Conservation (phyloP, 2,888 invertebrate genomes). For the Pyrochroa serraticornis region DNA sequence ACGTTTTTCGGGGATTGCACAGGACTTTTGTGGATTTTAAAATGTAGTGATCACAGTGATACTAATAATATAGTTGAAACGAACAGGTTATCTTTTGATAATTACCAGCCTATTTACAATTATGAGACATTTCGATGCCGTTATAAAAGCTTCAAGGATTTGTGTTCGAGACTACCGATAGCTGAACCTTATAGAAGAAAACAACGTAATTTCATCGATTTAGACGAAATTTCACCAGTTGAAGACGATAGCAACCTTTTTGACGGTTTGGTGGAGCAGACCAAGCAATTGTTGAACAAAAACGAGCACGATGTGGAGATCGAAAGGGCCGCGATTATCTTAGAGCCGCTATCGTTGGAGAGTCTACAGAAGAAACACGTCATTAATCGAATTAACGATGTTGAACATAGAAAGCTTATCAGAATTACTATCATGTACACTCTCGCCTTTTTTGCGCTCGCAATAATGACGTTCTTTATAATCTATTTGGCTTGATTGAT, state of each 20-base stretch:
- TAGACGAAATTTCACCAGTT: constrained; percentile 53
- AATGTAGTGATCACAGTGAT: constrained; percentile 14
- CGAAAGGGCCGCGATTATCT: constrained; percentile 54
- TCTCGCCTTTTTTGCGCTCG: constrained; percentile 61
- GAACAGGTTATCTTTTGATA: constrained; percentile 2
- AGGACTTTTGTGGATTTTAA: constrained; percentile 14
- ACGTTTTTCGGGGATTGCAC: constrained; percentile 15
- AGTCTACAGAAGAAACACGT: constrained; percentile 55
- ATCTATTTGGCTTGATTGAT: constrained; percentile 60
- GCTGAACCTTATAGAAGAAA: constrained; percentile 6
- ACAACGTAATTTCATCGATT: constrained; percentile 36
- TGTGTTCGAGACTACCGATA: constrained; percentile 19
- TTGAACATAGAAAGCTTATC: constrained; percentile 60
- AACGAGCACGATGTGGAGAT: constrained; percentile 3
- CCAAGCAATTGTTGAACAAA: constrained; percentile 14
- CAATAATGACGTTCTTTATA: constrained; percentile 62
- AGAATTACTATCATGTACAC: constrained; percentile 65
- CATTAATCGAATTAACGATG: constrained; percentile 46
- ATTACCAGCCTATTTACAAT: constrained; percentile 17
- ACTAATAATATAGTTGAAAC: constrained; percentile 16
- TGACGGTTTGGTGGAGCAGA: constrained; percentile 18
- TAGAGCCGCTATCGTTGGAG: constrained; percentile 61
- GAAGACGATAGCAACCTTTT: constrained; percentile 37
- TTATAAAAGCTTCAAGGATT: constrained; percentile 14
- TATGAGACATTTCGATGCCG: constrained; percentile 1